These are phyloP conservation scores for Tricholaema leucomelas DNA, from an alignment of 2,113 vertebrate genomes.

Conservation along the genomic window DNA sequence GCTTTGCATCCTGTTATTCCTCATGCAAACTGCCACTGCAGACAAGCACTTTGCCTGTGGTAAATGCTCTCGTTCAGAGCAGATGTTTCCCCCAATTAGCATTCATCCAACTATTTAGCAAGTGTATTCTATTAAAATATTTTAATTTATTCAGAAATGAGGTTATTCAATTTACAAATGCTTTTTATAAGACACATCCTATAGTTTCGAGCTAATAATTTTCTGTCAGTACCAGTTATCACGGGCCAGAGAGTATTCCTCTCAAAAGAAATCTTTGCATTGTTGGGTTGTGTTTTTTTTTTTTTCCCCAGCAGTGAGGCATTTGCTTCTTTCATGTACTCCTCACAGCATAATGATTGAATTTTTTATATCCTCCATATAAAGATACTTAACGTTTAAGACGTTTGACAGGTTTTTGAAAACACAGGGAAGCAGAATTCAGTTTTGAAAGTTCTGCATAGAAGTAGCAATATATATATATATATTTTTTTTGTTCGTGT, in stretches of 20 bases:
- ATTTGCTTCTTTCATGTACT: constrained; percentile 12
- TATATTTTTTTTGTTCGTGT: constrained; percentile 3
- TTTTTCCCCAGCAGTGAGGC: background rate
- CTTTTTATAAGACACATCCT: constrained; percentile 61
- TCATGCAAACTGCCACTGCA: constrained; percentile 55
- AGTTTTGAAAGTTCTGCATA: background rate
- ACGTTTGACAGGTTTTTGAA: constrained; percentile 24
- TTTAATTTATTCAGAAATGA: constrained; percentile 73
- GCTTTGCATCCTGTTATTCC: constrained; percentile 42
- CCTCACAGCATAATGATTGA: background rate
- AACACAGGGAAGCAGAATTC: background rate
- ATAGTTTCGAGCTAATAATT: constrained; percentile 70
- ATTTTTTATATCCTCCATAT: constrained; percentile 23
- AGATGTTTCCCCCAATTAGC: constrained; percentile 71
- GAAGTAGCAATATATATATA: background rate
- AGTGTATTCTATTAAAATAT: constrained; percentile 70
- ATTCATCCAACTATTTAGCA: constrained; percentile 68
- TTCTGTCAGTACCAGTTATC: constrained; percentile 42
- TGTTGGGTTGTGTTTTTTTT: too few relatives aligned
- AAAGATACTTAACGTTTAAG: constrained; percentile 17
- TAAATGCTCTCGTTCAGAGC: constrained; percentile 67
- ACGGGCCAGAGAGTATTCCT: constrained; percentile 9
- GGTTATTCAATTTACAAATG: constrained; percentile 69
- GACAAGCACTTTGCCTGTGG: constrained; percentile 66
- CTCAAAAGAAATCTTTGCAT: constrained; percentile 38